Evolutionary conservation across 2,888 invertebrate genomes (phyloP).

Genomic region (Panorpa germanica): DNA sequence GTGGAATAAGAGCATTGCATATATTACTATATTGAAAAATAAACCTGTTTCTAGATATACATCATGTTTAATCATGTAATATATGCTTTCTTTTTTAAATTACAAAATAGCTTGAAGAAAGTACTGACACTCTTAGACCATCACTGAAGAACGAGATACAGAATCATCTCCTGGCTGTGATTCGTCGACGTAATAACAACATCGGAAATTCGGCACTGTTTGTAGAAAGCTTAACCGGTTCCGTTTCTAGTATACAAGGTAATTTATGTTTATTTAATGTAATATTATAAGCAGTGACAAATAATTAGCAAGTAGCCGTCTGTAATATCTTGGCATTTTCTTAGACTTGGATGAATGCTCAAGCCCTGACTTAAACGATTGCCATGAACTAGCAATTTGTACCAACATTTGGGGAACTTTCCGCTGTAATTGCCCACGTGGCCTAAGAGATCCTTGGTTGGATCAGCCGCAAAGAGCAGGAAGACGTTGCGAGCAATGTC

Average conservation of each 20-base stretch:
- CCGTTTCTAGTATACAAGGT: constrained; percentile 57
- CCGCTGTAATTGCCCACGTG: constrained; percentile 48
- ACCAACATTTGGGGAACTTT: constrained; percentile 65
- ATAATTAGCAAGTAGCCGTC: constrained; percentile 13
- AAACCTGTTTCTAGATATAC: too few species aligned
- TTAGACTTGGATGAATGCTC: constrained; percentile 75
- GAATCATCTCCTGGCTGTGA: constrained; percentile 65
- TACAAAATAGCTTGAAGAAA: constrained; percentile 61
- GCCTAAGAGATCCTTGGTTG: constrained; percentile 55
- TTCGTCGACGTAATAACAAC: constrained; percentile 68
- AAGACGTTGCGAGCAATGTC: constrained; percentile 58
- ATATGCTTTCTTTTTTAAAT: too few species aligned
- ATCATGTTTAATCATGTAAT: too few species aligned
- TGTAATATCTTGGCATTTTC: constrained; percentile 12
- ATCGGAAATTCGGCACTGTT: constrained; percentile 73
- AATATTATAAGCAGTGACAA: constrained; percentile 1
- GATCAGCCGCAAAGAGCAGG: constrained; percentile 49
- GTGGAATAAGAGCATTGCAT: too few species aligned
- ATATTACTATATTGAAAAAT: too few species aligned
- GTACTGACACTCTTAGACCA: constrained; percentile 45
- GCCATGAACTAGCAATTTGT: constrained; percentile 59
- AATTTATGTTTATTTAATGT: constrained; percentile 9
- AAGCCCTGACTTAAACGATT: constrained; percentile 65
- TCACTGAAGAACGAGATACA: constrained; percentile 59
- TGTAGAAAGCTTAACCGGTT: constrained; percentile 65